Base-by-base conservation (phyloP, 2,797 vertebrate species). In the Tinamus major region DNA sequence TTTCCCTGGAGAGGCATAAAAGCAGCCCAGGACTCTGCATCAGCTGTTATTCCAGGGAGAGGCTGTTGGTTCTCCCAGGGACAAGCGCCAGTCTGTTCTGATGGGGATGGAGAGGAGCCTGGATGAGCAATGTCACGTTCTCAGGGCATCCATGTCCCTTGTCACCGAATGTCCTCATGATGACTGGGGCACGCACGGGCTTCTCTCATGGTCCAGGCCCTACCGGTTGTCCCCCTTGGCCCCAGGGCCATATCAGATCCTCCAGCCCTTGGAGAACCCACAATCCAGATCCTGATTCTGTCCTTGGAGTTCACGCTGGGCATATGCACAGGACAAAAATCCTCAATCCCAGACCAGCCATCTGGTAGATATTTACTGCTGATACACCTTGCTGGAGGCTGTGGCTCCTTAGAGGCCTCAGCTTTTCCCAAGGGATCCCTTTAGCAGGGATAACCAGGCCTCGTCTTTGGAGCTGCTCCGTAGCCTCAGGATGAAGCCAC, bases 261-360 rank as follows among this genome's bases (percentile, higher is more conserved):
- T 26, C 10, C 58, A 71, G 17, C 13, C 14, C 23, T 55, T n/a
- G 29, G 6, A 11, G n/a, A 26, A 55, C 18, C 51, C 16, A 44
- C 26, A n/a, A n/a, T 33, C 10, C 44, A 41, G 26, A 69, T 20
- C 39, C 33, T 49, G 69, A 20, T 37, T 62, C 51, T 46, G 41
- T 2, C 33, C 69, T 68, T 31, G 0, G 0, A 59, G 79, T 14
- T 79, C 75, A 8, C 0, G 0, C 13, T 37, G 63, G 64, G 41
- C 10, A 3, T 31, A 24, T 3, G 46, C 0, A 51, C 29, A 56
- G 31, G 31, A 15, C 5, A 6, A 87, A 86, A 80, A 79, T 3
- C 33, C 49, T 17, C 31, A 85, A 58, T 39, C 24, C 59, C 31
- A 69, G 46, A 6, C 4, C 15, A 67, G 2, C 46, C 46, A 48